phyloP scores from a whole-genome alignment of 2,888 invertebrate species.

The Nysson spinosus region DNA sequence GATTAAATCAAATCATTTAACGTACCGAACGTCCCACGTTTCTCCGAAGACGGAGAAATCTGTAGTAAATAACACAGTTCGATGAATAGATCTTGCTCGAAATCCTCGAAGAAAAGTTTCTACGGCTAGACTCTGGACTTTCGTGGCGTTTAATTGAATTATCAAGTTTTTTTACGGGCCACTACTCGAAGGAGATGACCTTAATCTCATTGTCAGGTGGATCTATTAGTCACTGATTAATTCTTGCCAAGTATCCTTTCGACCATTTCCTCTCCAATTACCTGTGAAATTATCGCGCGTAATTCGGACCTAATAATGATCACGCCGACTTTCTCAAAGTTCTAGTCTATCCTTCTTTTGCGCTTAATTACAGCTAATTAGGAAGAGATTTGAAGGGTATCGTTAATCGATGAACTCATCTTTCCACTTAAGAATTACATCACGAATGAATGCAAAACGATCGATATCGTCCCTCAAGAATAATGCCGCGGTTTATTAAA shows the following conservation, averaged over 20 bases:
- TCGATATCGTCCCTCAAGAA: too few species aligned
- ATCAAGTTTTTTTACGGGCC: conserved; percentile 35
- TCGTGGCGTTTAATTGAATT: conserved; percentile 43
- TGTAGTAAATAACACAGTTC: not conserved
- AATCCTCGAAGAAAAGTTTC: conserved; percentile 8
- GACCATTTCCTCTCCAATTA: conserved; percentile 60
- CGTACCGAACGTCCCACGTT: too few species aligned
- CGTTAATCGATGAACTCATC: conserved; percentile 7
- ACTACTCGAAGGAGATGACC: conserved; percentile 43
- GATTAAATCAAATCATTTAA: too few species aligned
- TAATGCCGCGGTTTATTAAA: too few species aligned
- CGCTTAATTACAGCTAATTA: conserved; percentile 57
- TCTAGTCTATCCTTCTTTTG: conserved; percentile 43
- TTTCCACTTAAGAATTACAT: not conserved
- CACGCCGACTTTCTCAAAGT: conserved; percentile 49
- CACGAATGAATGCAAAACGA: too few species aligned
- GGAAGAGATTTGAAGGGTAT: conserved; percentile 31
- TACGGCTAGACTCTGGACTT: conserved; percentile 1
- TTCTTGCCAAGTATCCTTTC: conserved; percentile 53
- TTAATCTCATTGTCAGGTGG: conserved; percentile 52
- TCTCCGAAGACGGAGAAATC: not conserved
- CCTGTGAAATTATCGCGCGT: conserved; percentile 67
- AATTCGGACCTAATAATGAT: conserved; percentile 62
- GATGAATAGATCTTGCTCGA: not conserved
- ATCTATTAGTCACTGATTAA: conserved; percentile 60